Conservation (phyloP, 2,888 invertebrate genomes). For the Willowsia nigromaculata region DNA sequence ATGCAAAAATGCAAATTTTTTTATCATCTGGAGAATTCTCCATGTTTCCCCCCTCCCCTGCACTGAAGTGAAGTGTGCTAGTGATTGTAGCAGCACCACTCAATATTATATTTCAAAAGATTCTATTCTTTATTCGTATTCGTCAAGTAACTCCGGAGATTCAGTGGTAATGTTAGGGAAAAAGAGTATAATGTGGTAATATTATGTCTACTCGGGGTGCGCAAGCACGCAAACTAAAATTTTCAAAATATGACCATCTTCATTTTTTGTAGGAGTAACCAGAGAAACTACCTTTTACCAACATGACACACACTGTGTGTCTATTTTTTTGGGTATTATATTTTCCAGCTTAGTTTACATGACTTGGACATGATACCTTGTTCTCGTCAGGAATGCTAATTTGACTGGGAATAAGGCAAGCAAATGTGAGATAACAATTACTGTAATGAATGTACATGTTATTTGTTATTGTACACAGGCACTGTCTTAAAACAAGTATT, state of each 20-base stretch:
- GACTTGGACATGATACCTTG: not conserved
- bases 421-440: not conserved
- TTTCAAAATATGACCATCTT: too few species aligned
- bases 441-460: not conserved
- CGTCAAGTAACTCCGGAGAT: not conserved
- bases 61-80: not conserved
- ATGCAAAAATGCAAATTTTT: conserved; percentile 58
- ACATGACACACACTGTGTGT: too few species aligned
- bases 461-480: not conserved
- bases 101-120: not conserved
- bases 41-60: not conserved
- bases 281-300: too few species aligned
- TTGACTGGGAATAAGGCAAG: not conserved
- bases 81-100: not conserved
- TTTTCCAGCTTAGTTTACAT: not conserved
- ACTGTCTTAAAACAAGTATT: too few species aligned
- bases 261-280: too few species aligned
- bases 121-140: not conserved
- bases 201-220: too few species aligned
- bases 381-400: not conserved
- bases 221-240: too few species aligned
- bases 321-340: not conserved
- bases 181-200: too few species aligned
- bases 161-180: too few species aligned
- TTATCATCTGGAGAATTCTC: conserved; percentile 17